Percentiles rank a stretch among this genome's conserved stretches.
phyloP scores from a whole-genome alignment of 2,113 vertebrate species.

The Scatophagus argus region DNA sequence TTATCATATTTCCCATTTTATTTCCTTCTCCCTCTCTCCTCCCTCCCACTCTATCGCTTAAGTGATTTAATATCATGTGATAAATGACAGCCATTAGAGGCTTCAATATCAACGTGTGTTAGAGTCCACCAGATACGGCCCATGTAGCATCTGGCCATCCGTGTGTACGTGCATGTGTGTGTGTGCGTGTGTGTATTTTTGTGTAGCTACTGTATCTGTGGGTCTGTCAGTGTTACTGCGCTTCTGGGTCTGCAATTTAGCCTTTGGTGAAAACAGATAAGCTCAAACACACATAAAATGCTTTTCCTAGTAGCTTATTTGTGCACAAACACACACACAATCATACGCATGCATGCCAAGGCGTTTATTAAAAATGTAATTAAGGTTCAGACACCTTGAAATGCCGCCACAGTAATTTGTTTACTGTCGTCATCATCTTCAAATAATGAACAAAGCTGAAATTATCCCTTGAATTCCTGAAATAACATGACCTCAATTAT shows the following conservation, averaged over 20 bases:
- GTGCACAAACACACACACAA: constrained; percentile 1
- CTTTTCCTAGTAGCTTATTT: constrained; percentile 48
- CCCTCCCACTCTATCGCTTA: constrained; percentile 51
- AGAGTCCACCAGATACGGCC: constrained; percentile 74
- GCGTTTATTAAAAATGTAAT: constrained; percentile 79
- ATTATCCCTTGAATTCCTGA: constrained; percentile 62
- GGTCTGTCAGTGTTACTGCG: constrained; percentile 31
- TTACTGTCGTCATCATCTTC: constrained; percentile 63
- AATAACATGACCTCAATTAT: constrained; percentile 39
- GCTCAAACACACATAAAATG: constrained; percentile 30
- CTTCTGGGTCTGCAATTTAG: constrained; percentile 44
- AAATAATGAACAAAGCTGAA: constrained; percentile 68
- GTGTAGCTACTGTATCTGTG: background rate
- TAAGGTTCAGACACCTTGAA: constrained; percentile 78
- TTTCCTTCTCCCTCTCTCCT: constrained; percentile 17
- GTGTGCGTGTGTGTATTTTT: constrained; percentile 16
- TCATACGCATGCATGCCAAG: constrained; percentile 37
- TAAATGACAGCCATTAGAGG: constrained; percentile 81
- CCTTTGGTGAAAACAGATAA: constrained; percentile 50
- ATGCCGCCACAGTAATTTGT: constrained; percentile 67
- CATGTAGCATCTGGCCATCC: constrained; percentile 69
- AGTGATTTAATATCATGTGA: constrained; percentile 79
- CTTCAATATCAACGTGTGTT: constrained; percentile 75
- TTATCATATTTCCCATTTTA: constrained; percentile 62
- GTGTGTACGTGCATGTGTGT: constrained; percentile 25